Evolutionary conservation across 2,113 vertebrate genomes (phyloP).

Genomic region (Suncus etruscus): DNA sequence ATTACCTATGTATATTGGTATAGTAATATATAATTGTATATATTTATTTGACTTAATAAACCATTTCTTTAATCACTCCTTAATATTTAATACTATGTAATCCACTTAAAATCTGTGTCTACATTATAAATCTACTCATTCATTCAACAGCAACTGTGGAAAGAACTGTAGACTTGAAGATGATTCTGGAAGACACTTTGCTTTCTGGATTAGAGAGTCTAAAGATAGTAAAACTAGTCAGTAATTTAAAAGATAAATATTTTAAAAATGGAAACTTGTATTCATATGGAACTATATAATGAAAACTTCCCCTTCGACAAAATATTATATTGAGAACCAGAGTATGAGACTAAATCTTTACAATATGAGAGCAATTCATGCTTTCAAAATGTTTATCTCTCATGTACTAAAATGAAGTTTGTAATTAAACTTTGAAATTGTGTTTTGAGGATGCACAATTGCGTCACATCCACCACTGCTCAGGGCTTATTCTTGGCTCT

Average conservation of each 20-base stretch:
- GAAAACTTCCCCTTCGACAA: not conserved
- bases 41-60: not conserved
- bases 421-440: not conserved
- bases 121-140: not conserved
- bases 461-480: too few relatives aligned
- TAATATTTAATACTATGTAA: not conserved
- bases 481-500: too few relatives aligned
- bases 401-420: not conserved
- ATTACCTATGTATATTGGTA: not conserved
- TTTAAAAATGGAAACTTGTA: not conserved
- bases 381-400: conserved; percentile 20
- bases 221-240: not conserved
- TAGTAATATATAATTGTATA: conserved; percentile 10
- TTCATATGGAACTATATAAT: not conserved
- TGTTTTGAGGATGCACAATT: too few relatives aligned
- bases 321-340: not conserved
- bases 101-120: not conserved
- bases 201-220: not conserved
- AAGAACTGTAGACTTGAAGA: not conserved
- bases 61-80: not conserved
- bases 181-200: not conserved
- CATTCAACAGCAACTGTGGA: not conserved
- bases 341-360: not conserved
- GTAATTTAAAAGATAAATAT: not conserved
- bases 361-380: not conserved